These are phyloP conservation scores for Chironomus riparius DNA, from an alignment of 2,888 invertebrate species.

Conservation along the genomic window DNA sequence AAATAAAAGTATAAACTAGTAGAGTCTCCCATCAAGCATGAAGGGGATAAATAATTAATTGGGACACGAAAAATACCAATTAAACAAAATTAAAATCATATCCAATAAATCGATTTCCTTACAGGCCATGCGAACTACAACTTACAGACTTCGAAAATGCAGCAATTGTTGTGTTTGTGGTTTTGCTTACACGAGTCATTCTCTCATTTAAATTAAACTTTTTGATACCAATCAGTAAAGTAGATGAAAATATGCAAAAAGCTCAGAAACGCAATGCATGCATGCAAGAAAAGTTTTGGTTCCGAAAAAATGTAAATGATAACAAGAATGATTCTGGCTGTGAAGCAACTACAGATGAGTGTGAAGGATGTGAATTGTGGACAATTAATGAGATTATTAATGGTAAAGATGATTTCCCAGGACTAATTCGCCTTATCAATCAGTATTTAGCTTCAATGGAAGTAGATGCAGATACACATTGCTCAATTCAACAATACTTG, in stretches of 20 bases:
- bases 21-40: too few species aligned
- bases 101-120: too few species aligned
- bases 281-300: constrained; percentile 81
- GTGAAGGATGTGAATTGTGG: constrained; percentile 63
- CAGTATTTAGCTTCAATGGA: constrained; percentile 92
- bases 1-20: too few species aligned
- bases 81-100: too few species aligned
- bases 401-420: constrained; percentile 91
- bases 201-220: constrained; percentile 93
- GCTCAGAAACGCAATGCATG: constrained; percentile 90
- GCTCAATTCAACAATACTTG: constrained; percentile 93
- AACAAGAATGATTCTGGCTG: constrained; percentile 31
- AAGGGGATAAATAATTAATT: too few species aligned
- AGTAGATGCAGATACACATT: constrained; percentile 96
- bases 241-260: constrained; percentile 93
- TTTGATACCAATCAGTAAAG: constrained; percentile 94
- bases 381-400: constrained; percentile 95
- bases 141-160: constrained; percentile 99
- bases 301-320: constrained; percentile 65
- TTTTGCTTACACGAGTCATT: constrained; percentile 91
- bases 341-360: constrained; percentile 32
- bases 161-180: constrained; percentile 95
- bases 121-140: constrained; percentile 92
- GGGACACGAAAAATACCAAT: too few species aligned
- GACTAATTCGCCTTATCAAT: constrained; percentile 86